These are phyloP conservation scores for Sardina pilchardus DNA, from an alignment of 2,113 vertebrate species.

Conservation along the genomic window DNA sequence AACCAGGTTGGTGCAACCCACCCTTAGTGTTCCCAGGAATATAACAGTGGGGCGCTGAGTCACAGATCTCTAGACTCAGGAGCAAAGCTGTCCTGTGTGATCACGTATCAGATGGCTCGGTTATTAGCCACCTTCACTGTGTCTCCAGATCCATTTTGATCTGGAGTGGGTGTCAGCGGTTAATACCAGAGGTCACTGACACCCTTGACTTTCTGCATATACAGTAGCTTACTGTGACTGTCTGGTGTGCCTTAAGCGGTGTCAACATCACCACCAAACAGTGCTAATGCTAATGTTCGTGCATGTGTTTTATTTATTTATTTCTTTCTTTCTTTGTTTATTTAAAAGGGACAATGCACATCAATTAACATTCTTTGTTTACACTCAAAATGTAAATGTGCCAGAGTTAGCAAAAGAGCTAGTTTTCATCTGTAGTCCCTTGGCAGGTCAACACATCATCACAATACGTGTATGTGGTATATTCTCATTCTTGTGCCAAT, in stretches of 20 bases:
- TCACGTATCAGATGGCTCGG: conserved; percentile 38
- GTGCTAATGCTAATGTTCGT: background rate
- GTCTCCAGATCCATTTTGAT: conserved; percentile 39
- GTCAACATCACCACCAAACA: background rate
- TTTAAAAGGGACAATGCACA: too few relatives aligned
- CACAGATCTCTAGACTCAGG: background rate
- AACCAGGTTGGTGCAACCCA: too few relatives aligned
- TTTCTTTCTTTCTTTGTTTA: too few relatives aligned
- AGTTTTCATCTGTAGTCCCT: too few relatives aligned
- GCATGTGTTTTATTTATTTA: too few relatives aligned
- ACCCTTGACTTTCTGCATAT: conserved; percentile 23
- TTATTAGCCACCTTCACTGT: conserved; percentile 32
- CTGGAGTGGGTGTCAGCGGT: conserved; percentile 40
- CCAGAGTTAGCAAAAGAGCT: too few relatives aligned
- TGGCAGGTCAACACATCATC: too few relatives aligned
- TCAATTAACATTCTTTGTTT: too few relatives aligned
- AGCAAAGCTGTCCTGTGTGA: conserved; percentile 30
- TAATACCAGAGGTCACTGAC: conserved; percentile 36
- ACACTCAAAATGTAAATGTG: too few relatives aligned
- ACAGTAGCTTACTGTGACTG: conserved; percentile 13
- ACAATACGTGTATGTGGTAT: background rate
- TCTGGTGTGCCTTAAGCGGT: conserved; percentile 27
- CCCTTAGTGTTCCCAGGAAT: background rate
- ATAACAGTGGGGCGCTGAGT: background rate
- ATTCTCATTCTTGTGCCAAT: background rate